phyloP scores from a whole-genome alignment of 1,140 invertebrate genomes.

The Saccostrea echinata region DNA sequence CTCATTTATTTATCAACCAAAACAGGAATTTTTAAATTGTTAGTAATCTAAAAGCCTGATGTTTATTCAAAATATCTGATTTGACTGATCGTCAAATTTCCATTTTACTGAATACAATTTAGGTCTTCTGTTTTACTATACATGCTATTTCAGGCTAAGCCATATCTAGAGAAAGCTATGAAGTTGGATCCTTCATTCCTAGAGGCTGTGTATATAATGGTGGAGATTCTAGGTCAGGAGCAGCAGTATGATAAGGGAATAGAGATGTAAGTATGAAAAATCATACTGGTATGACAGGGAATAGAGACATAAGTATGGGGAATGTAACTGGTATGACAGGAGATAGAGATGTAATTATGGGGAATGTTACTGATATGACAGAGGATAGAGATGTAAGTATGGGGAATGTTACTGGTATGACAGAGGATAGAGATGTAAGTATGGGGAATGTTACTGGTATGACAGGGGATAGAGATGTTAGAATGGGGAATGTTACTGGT shows the following conservation, averaged over 20 bases:
- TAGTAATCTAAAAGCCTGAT: no score
- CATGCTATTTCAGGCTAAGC: constrained; percentile 80
- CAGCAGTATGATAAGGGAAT: constrained; percentile 79
- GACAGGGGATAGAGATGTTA: neutral
- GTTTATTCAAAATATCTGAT: no score
- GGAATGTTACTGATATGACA: no score
- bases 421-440: no score
- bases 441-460: neutral
- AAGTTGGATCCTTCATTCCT: constrained; percentile 85
- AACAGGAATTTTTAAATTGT: no score
- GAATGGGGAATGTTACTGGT: neutral
- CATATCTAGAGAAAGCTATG: constrained; percentile 86
- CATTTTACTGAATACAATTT: no score
- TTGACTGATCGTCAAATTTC: no score
- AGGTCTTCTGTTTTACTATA: no score
- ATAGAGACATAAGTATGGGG: neutral
- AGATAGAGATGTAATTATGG: neutral
- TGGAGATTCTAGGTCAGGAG: constrained; percentile 83
- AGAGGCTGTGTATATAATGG: constrained; percentile 86
- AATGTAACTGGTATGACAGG: neutral
- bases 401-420: no score
- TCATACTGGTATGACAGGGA: neutral
- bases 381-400: no score
- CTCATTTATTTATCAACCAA: no score
- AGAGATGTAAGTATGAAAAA: constrained; percentile 69